Conservation (phyloP, 2,888 invertebrate genomes). For the Andricus quercusramuli region DNA sequence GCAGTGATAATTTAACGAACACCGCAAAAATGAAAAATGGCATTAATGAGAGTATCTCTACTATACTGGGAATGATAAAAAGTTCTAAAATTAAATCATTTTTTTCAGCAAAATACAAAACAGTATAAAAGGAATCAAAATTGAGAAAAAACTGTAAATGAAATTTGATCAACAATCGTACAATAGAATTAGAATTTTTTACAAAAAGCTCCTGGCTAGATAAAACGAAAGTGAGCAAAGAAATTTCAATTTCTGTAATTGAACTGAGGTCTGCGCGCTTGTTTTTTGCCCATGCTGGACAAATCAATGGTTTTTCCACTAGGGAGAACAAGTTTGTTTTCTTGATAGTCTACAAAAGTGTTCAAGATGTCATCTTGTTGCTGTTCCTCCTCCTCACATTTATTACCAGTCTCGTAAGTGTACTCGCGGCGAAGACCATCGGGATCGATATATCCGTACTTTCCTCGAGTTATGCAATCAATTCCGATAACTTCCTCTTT, state of each 20-base stretch:
- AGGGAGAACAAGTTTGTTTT: conserved; percentile 86
- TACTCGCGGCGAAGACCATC: conserved; percentile 91
- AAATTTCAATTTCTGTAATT: conserved; percentile 78
- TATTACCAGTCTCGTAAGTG: conserved; percentile 89
- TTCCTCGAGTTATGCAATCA: conserved; percentile 88
- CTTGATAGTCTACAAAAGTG: conserved; percentile 87
- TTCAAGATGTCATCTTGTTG: conserved; percentile 76
- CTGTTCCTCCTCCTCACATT: conserved; percentile 79
- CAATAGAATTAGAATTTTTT: not conserved
- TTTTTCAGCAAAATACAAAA: not conserved
- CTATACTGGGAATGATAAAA: conserved; percentile 7
- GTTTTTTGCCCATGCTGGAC: conserved; percentile 85
- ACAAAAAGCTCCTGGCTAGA: conserved; percentile 13
- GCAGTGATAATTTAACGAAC: not conserved
- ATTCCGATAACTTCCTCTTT: conserved; percentile 91
- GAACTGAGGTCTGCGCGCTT: conserved; percentile 84
- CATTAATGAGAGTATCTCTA: conserved; percentile 19
- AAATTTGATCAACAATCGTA: not conserved
- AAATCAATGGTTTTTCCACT: conserved; percentile 87
- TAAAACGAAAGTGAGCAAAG: not conserved
- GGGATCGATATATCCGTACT: conserved; percentile 91
- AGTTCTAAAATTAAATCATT: not conserved
- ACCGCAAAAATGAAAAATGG: conserved; percentile 23
- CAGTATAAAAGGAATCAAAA: too few species aligned
- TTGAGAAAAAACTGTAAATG: too few species aligned